Base-by-base conservation (phyloP, 2,888 invertebrate genomes). In the Aleiodes alternator region DNA sequence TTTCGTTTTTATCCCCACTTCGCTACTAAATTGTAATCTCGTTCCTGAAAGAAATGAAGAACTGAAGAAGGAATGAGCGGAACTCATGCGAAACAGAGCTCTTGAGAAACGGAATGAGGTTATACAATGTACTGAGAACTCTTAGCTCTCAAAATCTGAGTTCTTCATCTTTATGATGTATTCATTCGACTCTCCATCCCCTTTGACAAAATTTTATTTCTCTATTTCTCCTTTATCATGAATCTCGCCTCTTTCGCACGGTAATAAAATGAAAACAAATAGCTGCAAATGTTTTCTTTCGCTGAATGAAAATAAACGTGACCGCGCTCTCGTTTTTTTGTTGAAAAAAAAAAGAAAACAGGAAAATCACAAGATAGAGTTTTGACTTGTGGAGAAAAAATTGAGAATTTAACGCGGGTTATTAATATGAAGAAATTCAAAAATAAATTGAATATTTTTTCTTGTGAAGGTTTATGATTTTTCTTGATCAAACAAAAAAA, bases 131-230 rank as follows among this genome's bases (percentile, higher is more conserved):
- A 57, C 29, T 12, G 48, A 57, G 57, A 70, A 59, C 59, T 61
- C 59, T 57, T 31, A 69, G 50, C 50, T 38, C 48, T 34, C 51
- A 23, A 48, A 73, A 73, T 73, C 69, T 50, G 34, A 73, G 53
- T 69, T 57, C 43, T 48, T 69, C 73, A 69, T 73, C 73, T 73
- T 73, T 73, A 73, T 72, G 31, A 55, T 72, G 51, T 57, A 73
- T 59, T 69, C 73, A 69, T 69, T 50, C 59, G 23, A 59, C 51
- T 34, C 59, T 68, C 69, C 59, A 57, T 69, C 57, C 53, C 12
- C 6, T 34, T 14, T 34, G 59, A 69, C 69, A 50, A 71, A 48
- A 71, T 71, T 59, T 69, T 53, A 66, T 38, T n/a, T 56, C 56
- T 48, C 38, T n/a, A 23, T 23, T 23, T 23, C 23, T 23, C 23